Evolutionary conservation across 92 coral and sea anemone genomes (phyloP), one percentile per base, ranked within the genome.

Genomic region (Hydrozoanthus gracilis): DNA sequence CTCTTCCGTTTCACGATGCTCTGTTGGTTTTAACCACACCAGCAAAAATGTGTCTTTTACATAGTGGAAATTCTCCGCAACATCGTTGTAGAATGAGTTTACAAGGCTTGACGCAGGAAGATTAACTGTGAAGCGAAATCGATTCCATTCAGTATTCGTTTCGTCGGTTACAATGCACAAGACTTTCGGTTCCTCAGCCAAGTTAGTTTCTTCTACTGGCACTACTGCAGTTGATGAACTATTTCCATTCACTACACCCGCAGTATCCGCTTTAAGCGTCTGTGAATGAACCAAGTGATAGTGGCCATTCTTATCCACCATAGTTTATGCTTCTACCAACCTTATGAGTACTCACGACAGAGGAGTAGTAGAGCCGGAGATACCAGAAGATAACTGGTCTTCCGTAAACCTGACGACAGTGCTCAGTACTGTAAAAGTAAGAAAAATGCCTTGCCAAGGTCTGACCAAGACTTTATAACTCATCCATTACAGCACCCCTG

Each of bases 81-180:
- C 94, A 85, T 94, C 88, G 75, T 71, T 51, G 51, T 80, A 86
- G 6, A 94, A 82, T 50, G 93, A 88, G 78, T 91, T 82, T 67
- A 94, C 91, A 5, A 85, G 87, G 64, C 94, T 78, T 13, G 98
- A 92, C 16, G 94, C 88, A 10, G 98, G 93, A 44, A 94, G 91
- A 74, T 90, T 94, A 0, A 94, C 88, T 0, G 94, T 87, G 45
- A 82, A 86, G 18, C 77, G 82, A 75, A 51, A 58, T 52, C 39
- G 84, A 17, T 82, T 75, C 98, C 98, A 94, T 60, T 97, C 98
- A 3, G 83, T 47, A 4, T 75, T 86, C 8, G 98, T 96, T 60
- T 95, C 99, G 83, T 97, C 99, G 56, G 91, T 91, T 16, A 97
- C 88, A 73, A 97, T 90, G 72, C 99, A 97, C 44, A 95, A 56